Evolutionary conservation across 64 coral and sea anemone species (phyloP), one percentile per base, ranked within the genome.

Genomic region (Porites australiensis): DNA sequence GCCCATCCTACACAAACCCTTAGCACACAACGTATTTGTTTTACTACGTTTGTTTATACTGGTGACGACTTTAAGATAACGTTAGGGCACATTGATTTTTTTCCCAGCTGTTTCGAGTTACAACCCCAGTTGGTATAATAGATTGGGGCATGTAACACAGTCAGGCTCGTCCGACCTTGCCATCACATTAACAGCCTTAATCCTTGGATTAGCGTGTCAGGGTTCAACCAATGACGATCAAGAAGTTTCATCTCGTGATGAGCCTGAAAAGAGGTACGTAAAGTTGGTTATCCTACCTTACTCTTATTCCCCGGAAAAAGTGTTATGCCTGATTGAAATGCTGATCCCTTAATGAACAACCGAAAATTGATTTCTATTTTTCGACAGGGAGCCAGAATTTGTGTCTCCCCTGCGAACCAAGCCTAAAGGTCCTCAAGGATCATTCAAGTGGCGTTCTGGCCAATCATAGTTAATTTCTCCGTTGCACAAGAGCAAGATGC

Each of bases 381-480:
- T 84, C 50, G 12, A 50, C 45, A 84, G 81, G 61, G 58, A 75
- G 55, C 44, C 76, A 15, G 55, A 61, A 52, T 92, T 92, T 62
- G 82, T 92, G n/a, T 92, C 90, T 12, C 90, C 90, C 57, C 14
- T 92, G 58, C 71, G 90, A 3, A 77, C 82, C 8, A 49, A 2
- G 62, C 69, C 90, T 4, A 82, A 74, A 14, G 90, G 90, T 5
- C 90, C 90, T 11, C 90, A 86, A 78, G 71, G 80, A 75, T 73
- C 86, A 16, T 47, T 74, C 5, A 45, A 68, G 50, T 84, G 81
- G 81, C 81, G 64, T 9, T 22, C 81, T 19, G 43, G 47, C 44
- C 79, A 66, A 66, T 67, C 79, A 47, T 66, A 65, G 61, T 48
- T 0, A 2, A 27, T 13, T 9, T 5, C 69, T 37, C 27, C 27